phyloP scores from a whole-genome alignment of 2,113 vertebrate species.

The Eubucco bourcierii region DNA sequence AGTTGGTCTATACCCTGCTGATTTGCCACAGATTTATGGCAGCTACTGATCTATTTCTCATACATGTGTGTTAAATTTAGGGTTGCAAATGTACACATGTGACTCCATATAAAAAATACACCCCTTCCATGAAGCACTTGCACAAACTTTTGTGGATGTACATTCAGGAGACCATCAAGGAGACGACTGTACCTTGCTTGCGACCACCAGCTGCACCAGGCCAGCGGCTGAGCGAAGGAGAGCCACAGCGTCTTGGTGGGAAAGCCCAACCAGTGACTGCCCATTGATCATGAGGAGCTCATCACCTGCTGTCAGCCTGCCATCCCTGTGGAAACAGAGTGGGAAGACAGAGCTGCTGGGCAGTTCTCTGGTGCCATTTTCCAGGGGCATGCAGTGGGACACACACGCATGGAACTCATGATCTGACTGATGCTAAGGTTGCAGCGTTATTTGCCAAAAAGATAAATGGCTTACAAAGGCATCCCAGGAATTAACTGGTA shows the following conservation, averaged over 20 bases:
- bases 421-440: neutral
- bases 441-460: neutral
- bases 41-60: neutral
- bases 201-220: slow-evolving; percentile 90
- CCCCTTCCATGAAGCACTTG: neutral
- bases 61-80: neutral
- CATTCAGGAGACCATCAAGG: neutral
- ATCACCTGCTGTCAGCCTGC: slow-evolving; percentile 87
- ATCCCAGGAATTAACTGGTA: neutral
- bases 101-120: neutral
- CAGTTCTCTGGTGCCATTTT: accelerated
- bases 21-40: neutral
- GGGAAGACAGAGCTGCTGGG: neutral
- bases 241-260: slow-evolving; percentile 90
- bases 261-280: slow-evolving; percentile 91
- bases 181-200: slow-evolving; percentile 84
- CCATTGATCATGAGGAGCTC: slow-evolving; percentile 96
- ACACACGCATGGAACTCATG: accelerated
- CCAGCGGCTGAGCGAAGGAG: slow-evolving; percentile 87
- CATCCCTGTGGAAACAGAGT: slow-evolving; percentile 82
- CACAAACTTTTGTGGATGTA: neutral
- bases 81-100: accelerated
- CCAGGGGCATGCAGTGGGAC: accelerated
- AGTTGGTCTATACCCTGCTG: neutral
- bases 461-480: neutral